Percentiles rank a stretch among this genome's conserved stretches.
These are phyloP conservation scores for Hyppa rectilinea DNA, from an alignment of 2,888 invertebrate species.

Conservation along the genomic window DNA sequence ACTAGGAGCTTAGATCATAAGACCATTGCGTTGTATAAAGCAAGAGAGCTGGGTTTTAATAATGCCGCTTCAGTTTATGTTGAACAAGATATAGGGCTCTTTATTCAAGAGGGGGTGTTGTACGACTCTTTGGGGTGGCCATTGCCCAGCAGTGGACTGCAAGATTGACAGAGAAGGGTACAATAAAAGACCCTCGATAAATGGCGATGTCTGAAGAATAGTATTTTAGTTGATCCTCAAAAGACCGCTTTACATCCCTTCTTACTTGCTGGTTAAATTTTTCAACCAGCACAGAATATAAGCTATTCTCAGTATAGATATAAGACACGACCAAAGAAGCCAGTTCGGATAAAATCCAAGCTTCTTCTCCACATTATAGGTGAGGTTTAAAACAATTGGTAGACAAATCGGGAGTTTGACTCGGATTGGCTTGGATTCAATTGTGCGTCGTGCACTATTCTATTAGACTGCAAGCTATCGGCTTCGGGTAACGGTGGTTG, in stretches of 20 bases:
- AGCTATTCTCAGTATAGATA: neutral
- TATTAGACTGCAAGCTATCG: constrained; percentile 60
- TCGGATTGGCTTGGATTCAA: constrained; percentile 47
- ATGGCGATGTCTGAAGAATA: neutral
- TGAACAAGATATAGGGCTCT: neutral
- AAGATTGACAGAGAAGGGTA: neutral
- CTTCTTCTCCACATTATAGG: constrained; percentile 22
- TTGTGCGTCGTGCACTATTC: constrained; percentile 57
- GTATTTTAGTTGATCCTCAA: neutral
- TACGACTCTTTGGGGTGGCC: neutral
- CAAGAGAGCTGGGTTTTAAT: neutral
- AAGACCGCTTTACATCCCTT: neutral
- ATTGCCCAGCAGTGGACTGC: neutral
- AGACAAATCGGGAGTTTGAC: constrained; percentile 40
- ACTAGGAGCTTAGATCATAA: neutral
- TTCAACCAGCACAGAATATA: neutral
- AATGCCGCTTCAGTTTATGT: neutral
- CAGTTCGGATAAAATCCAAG: neutral
- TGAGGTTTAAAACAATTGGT: constrained; percentile 51
- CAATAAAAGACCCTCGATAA: neutral
- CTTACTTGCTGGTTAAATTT: neutral
- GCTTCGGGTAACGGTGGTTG: constrained; percentile 55
- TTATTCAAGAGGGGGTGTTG: neutral
- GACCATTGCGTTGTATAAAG: neutral
- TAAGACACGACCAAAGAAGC: neutral